Evolutionary conservation across 2,797 vertebrate genomes (phyloP), one percentile per base, ranked within the genome.

Genomic region (Podargus strigoides): DNA sequence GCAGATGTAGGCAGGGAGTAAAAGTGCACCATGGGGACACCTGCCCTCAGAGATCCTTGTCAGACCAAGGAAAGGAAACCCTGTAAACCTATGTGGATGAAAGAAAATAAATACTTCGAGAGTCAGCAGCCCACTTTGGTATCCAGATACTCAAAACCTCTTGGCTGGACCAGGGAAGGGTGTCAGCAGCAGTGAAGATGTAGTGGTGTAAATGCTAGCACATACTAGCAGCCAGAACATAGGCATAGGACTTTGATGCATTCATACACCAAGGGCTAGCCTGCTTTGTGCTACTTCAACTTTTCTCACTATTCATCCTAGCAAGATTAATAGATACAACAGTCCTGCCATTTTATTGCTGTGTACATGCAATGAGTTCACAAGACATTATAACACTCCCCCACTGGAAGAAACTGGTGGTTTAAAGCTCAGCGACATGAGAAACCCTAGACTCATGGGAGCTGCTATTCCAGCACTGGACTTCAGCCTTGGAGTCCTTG

Each of bases 201-300:
- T 37, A 64, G 34, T 3, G 4, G 53, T 8, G 2, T 8, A 50
- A 8, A 60, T 58, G 18, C n/a, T 39, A 20, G 4, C 36, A 30
- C 2, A 10, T 22, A 39, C 22, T 14, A 60, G 30, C 10, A 85
- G n/a, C 41, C 11, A 73, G 14, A 50, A 3, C 10, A n/a, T 4
- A 21, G 3, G 52, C 6, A 5, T 3, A 34, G 16, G 37, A 59
- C 6, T 5, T 22, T 1, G 1, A 14, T 17, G 14, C 10, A 20
- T 36, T 60, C 39, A 27, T 14, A 32, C 16, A 70, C 14, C 21
- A 39, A 53, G 7, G 23, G 22, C 24, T 39, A 68, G 9, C 14
- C 21, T 36, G 27, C 18, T 83, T 60, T n/a, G 16, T 58, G 16
- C 41, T 77, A 41, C 59, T 64, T 37, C 27, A 36, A 17, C 34